Evolutionary conservation across 2,113 vertebrate species (phyloP).

Genomic region (Damaliscus lunatus): DNA sequence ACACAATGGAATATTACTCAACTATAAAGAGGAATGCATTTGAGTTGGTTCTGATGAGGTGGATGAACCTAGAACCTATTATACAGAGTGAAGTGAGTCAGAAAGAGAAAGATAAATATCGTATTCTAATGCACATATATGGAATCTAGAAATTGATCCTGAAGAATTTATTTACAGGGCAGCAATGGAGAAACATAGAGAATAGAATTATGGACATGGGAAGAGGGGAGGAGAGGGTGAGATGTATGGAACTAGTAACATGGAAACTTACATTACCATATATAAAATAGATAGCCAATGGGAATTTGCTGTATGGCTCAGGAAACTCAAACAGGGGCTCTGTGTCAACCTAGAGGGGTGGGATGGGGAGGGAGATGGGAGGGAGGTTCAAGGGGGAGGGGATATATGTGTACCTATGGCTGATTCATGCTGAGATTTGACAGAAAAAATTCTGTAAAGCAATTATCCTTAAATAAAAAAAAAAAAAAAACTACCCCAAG

Average conservation of each 20-base stretch:
- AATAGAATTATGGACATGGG: neutral
- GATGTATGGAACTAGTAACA: neutral
- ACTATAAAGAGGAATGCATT: neutral
- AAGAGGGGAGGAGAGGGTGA: neutral
- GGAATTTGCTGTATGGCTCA: neutral
- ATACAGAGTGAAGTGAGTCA: neutral
- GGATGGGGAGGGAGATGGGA: rapidly evolving
- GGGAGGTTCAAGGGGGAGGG: neutral
- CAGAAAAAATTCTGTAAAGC: neutral
- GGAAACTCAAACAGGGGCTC: neutral
- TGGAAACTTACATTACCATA: neutral
- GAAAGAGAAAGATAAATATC: neutral
- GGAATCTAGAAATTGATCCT: neutral
- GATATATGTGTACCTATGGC: neutral
- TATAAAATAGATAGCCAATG: neutral
- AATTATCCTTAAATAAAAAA: neutral
- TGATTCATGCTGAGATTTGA: neutral
- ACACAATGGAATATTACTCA: neutral
- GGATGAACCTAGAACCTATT: neutral
- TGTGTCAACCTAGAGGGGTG: neutral
- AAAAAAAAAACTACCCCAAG: neutral
- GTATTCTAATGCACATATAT: neutral
- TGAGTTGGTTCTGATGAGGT: neutral
- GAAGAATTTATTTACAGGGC: neutral
- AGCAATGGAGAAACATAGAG: neutral